Evolutionary conservation across 2,797 vertebrate species (phyloP).

Genomic region (Simalia tracyae): DNA sequence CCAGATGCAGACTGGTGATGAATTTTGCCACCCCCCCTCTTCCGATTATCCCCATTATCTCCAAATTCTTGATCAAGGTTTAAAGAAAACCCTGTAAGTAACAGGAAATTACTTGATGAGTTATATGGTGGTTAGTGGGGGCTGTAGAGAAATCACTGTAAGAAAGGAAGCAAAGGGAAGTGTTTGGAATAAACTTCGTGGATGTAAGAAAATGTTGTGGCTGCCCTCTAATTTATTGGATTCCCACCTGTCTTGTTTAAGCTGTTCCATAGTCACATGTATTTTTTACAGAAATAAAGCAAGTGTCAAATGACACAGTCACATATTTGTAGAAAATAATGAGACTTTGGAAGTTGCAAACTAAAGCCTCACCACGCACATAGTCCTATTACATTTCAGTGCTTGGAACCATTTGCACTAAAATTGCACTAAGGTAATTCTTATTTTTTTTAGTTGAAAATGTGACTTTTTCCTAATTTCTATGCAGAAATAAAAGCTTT

Average conservation of each 20-base stretch:
- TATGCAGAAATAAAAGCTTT: neutral
- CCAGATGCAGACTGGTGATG: neutral
- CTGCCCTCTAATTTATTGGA: neutral
- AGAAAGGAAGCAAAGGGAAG: neutral
- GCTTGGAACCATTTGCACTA: neutral
- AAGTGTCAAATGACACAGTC: neutral
- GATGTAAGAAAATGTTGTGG: neutral
- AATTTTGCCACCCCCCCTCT: neutral
- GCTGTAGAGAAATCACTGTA: neutral
- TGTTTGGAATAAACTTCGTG: neutral
- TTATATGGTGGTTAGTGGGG: neutral
- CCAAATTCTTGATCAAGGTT: neutral
- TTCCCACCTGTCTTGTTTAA: neutral
- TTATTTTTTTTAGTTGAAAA: neutral
- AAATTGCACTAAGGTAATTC: neutral
- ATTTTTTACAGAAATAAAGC: neutral
- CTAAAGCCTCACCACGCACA: neutral
- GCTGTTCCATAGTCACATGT: neutral
- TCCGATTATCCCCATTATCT: neutral
- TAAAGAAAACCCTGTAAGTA: neutral
- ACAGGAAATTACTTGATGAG: neutral
- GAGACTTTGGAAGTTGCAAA: neutral
- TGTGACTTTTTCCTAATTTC: neutral
- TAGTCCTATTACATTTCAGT: neutral
- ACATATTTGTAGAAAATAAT: neutral